These are phyloP conservation scores for Hyperoodon ampullatus DNA, from an alignment of 2,113 vertebrate genomes.

Conservation along the genomic window DNA sequence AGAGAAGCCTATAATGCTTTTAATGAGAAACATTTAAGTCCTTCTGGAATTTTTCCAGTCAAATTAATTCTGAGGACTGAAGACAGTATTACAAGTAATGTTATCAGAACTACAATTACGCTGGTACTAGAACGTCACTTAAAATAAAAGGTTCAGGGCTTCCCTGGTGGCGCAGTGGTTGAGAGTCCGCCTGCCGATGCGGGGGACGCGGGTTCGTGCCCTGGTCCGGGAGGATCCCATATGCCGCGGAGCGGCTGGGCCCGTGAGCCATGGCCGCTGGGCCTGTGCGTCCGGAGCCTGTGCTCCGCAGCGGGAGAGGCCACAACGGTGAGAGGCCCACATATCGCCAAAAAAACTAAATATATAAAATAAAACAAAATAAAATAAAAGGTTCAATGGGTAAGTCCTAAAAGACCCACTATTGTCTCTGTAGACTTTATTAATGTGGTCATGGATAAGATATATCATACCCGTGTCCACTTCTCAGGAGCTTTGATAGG, in stretches of 20 bases:
- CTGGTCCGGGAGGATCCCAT: too few relatives aligned
- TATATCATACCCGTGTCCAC: neutral
- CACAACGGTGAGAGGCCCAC: too few relatives aligned
- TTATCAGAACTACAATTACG: constrained; percentile 87
- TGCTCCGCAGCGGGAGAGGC: too few relatives aligned
- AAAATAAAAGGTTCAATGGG: constrained; percentile 29
- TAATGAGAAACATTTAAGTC: constrained; percentile 90
- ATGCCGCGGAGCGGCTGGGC: too few relatives aligned
- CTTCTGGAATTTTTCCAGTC: constrained; percentile 89
- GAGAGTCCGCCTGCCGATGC: too few relatives aligned
- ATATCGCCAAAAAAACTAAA: too few relatives aligned
- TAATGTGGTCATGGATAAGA: neutral
- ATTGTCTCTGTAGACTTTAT: constrained; percentile 45
- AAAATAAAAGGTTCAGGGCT: constrained; percentile 52
- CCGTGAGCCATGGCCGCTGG: too few relatives aligned
- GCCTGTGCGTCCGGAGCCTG: too few relatives aligned
- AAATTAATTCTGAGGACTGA: constrained; percentile 87
- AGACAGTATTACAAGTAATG: constrained; percentile 86
- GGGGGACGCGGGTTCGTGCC: too few relatives aligned
- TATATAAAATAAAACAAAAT: too few relatives aligned
- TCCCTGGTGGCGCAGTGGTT: too few relatives aligned
- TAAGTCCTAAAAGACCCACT: constrained; percentile 51
- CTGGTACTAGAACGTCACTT: constrained; percentile 84
- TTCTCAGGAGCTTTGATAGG: neutral
- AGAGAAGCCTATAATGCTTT: constrained; percentile 83